Evolutionary conservation across 2,888 invertebrate genomes (phyloP), one percentile per base, ranked within the genome.

Genomic region (Callimorpha dominula): DNA sequence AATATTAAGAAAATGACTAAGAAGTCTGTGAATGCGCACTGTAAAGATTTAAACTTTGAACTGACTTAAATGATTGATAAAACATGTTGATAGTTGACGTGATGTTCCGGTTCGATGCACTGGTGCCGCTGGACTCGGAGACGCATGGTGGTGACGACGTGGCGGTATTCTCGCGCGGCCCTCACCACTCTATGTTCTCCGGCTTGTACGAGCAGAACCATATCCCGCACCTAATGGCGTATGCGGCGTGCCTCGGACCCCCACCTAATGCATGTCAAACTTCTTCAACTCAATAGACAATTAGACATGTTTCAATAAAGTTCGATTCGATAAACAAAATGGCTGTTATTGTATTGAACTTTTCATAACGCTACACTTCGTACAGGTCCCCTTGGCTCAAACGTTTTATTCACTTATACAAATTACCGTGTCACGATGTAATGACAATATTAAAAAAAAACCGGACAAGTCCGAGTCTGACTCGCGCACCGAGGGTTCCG

Each of bases 91-190:
- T 60, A 60, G 60, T 12, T 5, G 60, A 60, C 0, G 15, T 76
- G n/a, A 69, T 75, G 65, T 93, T 90, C 85, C 76, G 75, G 67
- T 86, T 81, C 60, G 91, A 90, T 42, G 93, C 97, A 0, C 93
- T 96, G 7, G 96, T 96, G 15, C 97, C 97, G 0, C 90, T 97
- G 71, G 85, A 84, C 1, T 91, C 92, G 68, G 97, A 97, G 88
- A 97, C 97, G 40, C 98, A 98, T 89, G 97, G 97, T 17, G 97
- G 97, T 1, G 98, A 98, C 81, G 98, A 98, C 93, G 98, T 98
- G 52, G 96, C 96, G 0, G 97, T 98, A 66, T 98, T 97, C 91
- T 97, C 97, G 80, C 91, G 91, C 70, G 98, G 97, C 71, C 98
- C 97, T 6, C 97, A 97, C 94, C 96, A 97, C 52, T 97, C 97